phyloP scores from a whole-genome alignment of 2,888 invertebrate species.

The Mesochorus sp. region DNA sequence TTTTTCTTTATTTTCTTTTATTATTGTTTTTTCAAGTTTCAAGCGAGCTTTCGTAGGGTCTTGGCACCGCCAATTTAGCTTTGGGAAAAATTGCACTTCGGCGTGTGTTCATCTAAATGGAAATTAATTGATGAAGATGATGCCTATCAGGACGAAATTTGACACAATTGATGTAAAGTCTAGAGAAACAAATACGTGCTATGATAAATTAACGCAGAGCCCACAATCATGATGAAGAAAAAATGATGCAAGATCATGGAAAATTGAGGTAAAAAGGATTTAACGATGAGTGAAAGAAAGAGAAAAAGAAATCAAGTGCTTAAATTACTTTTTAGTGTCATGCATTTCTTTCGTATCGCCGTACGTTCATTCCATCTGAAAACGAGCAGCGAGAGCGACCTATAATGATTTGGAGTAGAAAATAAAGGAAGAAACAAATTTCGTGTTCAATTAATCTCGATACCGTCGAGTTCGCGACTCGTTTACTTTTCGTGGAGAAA shows the following conservation, averaged over 20 bases:
- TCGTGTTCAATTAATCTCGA: neutral
- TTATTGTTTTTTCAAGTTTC: too few relatives aligned
- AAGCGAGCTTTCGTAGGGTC: too few relatives aligned
- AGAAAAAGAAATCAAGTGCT: conserved; percentile 26
- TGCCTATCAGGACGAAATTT: too few relatives aligned
- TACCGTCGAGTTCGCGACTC: too few relatives aligned
- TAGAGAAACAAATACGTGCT: too few relatives aligned
- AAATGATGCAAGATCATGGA: neutral
- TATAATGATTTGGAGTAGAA: too few relatives aligned
- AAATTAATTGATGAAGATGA: conserved; percentile 8
- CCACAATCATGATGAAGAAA: neutral
- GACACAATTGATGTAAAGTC: too few relatives aligned
- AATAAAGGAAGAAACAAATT: too few relatives aligned
- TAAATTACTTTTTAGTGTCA: conserved; percentile 38
- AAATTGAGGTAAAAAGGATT: neutral
- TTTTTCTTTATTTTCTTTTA: too few relatives aligned
- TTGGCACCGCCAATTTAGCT: too few relatives aligned
- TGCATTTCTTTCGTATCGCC: conserved; percentile 18
- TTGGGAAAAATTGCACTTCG: neutral
- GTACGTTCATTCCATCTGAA: neutral
- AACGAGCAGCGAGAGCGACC: too few relatives aligned
- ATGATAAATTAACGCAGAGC: neutral
- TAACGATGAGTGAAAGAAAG: neutral
- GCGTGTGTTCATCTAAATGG: conserved; percentile 13
- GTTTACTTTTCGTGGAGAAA: too few relatives aligned